A percentile compares a stretch with the other conserved stretches of the same genome.
Evolutionary conservation across 2,113 vertebrate genomes (phyloP).

Genomic region (Todiramphus chloris): DNA sequence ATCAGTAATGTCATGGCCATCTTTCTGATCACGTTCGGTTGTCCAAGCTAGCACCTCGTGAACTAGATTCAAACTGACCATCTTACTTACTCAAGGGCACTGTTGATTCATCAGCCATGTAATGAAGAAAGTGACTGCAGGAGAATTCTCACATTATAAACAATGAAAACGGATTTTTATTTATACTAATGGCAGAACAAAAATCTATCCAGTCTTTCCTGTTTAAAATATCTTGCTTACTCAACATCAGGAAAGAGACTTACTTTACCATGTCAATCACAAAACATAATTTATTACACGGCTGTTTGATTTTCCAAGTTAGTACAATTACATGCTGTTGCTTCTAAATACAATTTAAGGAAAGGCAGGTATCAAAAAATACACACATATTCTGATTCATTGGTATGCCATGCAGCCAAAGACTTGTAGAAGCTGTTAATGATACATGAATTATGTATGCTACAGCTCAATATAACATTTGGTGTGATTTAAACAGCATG

Average conservation of each 20-base stretch:
- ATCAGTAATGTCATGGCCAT: not conserved
- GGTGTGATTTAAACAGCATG: slow-evolving; percentile 76
- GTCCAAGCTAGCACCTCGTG: not conserved
- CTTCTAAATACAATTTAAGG: slow-evolving; percentile 53
- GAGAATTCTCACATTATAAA: not conserved
- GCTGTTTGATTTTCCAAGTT: slow-evolving; percentile 38
- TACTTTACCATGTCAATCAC: slow-evolving; percentile 10
- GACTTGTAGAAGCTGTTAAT: slow-evolving; percentile 69
- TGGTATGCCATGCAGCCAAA: slow-evolving; percentile 63
- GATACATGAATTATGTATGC: slow-evolving; percentile 81
- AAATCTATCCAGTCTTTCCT: not conserved
- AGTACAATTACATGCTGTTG: slow-evolving; percentile 39
- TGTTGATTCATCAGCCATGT: not conserved
- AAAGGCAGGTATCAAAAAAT: slow-evolving; percentile 41
- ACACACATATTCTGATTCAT: slow-evolving; percentile 51
- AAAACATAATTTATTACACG: slow-evolving; percentile 24
- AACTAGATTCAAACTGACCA: not conserved
- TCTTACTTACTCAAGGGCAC: not conserved
- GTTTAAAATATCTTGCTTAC: not conserved
- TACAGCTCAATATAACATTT: slow-evolving; percentile 73
- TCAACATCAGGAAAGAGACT: not conserved
- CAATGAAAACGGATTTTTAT: not conserved
- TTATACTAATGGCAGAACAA: not conserved
- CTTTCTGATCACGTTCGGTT: not conserved
- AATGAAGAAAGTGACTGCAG: not conserved